Conservation (phyloP, 2,888 invertebrate genomes). For the Scrobipalpa costella region DNA sequence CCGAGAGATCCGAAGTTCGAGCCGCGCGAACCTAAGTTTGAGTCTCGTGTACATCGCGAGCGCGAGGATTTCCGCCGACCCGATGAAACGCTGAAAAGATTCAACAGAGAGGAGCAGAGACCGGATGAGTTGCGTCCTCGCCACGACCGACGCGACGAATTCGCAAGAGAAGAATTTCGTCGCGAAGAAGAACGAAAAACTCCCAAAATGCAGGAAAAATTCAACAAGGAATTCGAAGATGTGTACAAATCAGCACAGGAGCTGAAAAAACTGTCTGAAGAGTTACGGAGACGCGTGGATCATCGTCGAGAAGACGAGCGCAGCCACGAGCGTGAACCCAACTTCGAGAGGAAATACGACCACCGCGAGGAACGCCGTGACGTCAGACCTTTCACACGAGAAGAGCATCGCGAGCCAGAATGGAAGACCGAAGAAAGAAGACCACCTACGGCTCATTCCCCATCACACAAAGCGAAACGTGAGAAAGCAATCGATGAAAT, state of each 20-base stretch:
- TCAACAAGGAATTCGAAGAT: slow-evolving; percentile 65
- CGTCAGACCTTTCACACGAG: neutral
- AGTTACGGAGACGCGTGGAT: slow-evolving; percentile 47
- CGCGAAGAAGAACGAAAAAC: slow-evolving; percentile 37
- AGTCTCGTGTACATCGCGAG: slow-evolving; percentile 11
- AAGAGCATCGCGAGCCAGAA: slow-evolving; percentile 20
- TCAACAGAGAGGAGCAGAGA: slow-evolving; percentile 18
- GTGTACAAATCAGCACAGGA: slow-evolving; percentile 63
- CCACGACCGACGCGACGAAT: slow-evolving; percentile 24
- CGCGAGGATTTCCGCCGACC: slow-evolving; percentile 24
- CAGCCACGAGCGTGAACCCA: slow-evolving; percentile 33
- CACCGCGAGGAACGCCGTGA: slow-evolving; percentile 12
- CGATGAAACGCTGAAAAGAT: slow-evolving; percentile 16
- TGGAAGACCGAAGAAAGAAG: slow-evolving; percentile 25
- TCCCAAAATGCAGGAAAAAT: slow-evolving; percentile 35
- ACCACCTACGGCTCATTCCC: slow-evolving; percentile 12
- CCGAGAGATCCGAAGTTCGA: slow-evolving; percentile 26
- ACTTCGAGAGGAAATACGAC: slow-evolving; percentile 19
- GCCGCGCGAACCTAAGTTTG: slow-evolving; percentile 16
- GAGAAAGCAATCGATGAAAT: slow-evolving; percentile 62
- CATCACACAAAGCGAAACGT: slow-evolving; percentile 47
- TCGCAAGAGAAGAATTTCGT: slow-evolving; percentile 35
- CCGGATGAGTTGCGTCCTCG: slow-evolving; percentile 1
- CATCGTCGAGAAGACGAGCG: slow-evolving; percentile 39
- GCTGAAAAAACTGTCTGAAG: slow-evolving; percentile 61